Evolutionary conservation across 1,140 invertebrate genomes (phyloP).

Genomic region (Heliothis subflexa): DNA sequence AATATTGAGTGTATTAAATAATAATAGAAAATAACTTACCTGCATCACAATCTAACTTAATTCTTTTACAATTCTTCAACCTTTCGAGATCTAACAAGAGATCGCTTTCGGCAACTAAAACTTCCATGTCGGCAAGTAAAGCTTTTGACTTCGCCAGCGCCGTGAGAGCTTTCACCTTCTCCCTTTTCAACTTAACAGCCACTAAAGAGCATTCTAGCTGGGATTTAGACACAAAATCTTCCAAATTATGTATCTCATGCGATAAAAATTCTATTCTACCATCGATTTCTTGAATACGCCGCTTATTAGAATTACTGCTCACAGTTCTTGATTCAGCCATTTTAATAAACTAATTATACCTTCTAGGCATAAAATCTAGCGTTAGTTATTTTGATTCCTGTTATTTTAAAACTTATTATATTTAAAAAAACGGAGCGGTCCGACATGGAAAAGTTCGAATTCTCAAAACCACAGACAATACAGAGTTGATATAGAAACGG

Average conservation of each 20-base stretch:
- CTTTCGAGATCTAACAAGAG: not conserved
- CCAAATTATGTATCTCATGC: not conserved
- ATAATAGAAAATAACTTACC: not conserved
- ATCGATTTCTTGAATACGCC: conserved; percentile 1
- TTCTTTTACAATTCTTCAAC: conserved; percentile 1
- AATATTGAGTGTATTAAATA: too few relatives aligned
- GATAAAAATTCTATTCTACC: not conserved
- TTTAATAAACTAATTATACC: too few relatives aligned
- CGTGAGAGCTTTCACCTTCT: not conserved
- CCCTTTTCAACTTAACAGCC: not conserved
- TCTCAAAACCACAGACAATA: too few relatives aligned
- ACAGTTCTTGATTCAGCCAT: too few relatives aligned
- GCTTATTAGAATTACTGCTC: not conserved
- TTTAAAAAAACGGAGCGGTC: too few relatives aligned
- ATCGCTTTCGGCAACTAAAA: not conserved
- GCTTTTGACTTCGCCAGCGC: not conserved
- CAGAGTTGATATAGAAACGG: too few relatives aligned
- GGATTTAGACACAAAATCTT: not conserved
- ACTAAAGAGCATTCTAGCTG: not conserved
- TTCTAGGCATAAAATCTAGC: too few relatives aligned
- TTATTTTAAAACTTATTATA: too few relatives aligned
- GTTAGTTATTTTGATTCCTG: too few relatives aligned
- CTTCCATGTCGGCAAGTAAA: not conserved
- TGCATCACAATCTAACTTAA: not conserved
- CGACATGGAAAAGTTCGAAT: too few relatives aligned